These are phyloP conservation scores for Aphrophora alni DNA, from an alignment of 2,888 invertebrate genomes.

Conservation along the genomic window DNA sequence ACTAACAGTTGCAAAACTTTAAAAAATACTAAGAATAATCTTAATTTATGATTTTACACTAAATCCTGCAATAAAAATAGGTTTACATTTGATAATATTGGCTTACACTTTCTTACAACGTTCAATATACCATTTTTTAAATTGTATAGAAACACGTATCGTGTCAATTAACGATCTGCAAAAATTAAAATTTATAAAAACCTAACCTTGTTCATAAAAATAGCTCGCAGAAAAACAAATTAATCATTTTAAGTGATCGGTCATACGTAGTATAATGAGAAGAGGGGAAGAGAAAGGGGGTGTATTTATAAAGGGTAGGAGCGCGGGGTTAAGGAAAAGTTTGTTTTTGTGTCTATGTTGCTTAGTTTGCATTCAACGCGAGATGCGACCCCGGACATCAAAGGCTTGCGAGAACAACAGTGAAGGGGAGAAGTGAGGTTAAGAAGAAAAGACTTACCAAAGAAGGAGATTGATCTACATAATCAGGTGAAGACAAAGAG, in stretches of 20 bases:
- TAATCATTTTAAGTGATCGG: not conserved
- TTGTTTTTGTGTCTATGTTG: not conserved
- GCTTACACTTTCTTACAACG: no score
- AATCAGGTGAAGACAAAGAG: not conserved
- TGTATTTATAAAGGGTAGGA: conserved; percentile 21
- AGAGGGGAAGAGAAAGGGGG: conserved; percentile 12
- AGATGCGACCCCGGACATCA: conserved; percentile 16
- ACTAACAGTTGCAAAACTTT: no score
- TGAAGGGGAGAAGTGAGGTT: not conserved
- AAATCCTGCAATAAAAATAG: no score
- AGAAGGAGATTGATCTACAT: not conserved
- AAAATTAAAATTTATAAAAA: no score
- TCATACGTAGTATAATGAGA: not conserved
- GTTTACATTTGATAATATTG: no score
- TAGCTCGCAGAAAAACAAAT: not conserved
- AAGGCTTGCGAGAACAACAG: conserved; percentile 14
- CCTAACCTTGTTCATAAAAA: no score
- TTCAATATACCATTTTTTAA: no score
- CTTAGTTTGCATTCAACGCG: conserved; percentile 33
- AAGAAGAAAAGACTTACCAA: not conserved
- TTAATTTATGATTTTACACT: no score
- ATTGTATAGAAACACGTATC: no score
- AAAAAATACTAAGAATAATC: no score
- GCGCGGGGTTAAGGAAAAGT: conserved; percentile 15
- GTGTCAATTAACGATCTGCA: no score